Evolutionary conservation across 2,113 vertebrate genomes (phyloP).

Genomic region (Anoura caudifer): DNA sequence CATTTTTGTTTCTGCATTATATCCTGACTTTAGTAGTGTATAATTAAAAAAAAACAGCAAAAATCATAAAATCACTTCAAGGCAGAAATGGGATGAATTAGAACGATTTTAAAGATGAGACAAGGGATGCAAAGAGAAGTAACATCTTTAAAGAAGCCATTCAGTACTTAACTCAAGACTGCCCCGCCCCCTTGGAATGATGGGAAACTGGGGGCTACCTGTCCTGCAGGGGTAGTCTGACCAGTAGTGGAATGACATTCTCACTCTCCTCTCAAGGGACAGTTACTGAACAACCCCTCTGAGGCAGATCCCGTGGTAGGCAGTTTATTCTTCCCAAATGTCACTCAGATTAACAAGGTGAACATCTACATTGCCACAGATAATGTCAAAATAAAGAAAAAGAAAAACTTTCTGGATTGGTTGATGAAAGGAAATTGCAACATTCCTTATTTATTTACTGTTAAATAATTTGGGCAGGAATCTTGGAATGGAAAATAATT

Average conservation of each 20-base stretch:
- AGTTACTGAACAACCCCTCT: not conserved
- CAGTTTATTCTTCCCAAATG: not conserved
- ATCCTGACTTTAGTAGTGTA: not conserved
- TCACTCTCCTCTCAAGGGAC: not conserved
- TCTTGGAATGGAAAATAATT: not conserved
- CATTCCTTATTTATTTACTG: not conserved
- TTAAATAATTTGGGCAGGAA: not conserved
- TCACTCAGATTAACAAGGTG: not conserved
- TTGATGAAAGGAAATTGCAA: not conserved
- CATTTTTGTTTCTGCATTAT: not conserved
- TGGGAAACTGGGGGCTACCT: not conserved
- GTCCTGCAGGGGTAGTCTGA: not conserved
- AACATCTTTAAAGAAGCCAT: not conserved
- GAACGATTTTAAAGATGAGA: not conserved
- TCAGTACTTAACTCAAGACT: not conserved
- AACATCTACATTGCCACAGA: not conserved
- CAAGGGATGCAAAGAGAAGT: not conserved
- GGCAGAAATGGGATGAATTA: not conserved
- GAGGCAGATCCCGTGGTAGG: not conserved
- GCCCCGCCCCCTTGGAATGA: not conserved
- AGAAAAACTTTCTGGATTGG: not conserved
- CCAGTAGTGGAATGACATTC: not conserved
- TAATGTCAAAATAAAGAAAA: not conserved
- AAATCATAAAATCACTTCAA: not conserved
- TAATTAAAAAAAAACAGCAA: not conserved